Conservation (phyloP, 2,888 invertebrate genomes). For the Minunthozetes semirufus region DNA sequence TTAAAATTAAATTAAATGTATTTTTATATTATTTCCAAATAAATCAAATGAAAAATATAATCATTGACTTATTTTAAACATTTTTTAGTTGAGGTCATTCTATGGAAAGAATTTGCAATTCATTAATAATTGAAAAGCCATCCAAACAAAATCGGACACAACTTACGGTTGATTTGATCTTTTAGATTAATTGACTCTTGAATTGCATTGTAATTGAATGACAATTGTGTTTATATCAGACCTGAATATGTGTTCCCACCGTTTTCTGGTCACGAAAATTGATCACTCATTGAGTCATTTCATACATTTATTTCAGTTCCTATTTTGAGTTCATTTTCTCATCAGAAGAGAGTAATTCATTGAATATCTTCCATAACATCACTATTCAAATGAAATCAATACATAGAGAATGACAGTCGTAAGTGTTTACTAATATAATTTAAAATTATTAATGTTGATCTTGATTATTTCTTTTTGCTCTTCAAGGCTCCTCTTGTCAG, state of each 20-base stretch:
- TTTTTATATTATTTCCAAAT: neutral
- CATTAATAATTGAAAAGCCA: too few species aligned
- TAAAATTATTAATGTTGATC: too few species aligned
- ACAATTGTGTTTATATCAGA: neutral
- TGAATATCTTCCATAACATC: neutral
- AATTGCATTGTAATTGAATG: slow-evolving; percentile 15
- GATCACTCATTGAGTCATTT: neutral
- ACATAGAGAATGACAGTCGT: neutral
- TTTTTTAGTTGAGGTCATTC: too few species aligned
- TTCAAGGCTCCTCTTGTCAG: neutral
- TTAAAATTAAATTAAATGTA: too few species aligned
- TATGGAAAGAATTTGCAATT: too few species aligned
- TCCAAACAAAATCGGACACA: too few species aligned
- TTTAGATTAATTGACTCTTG: too few species aligned
- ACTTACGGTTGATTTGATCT: too few species aligned
- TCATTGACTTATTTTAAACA: too few species aligned
- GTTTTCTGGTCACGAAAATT: neutral
- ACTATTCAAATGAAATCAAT: neutral
- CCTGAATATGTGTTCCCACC: neutral
- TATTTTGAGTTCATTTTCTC: neutral
- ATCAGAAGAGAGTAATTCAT: neutral
- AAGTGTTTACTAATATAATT: neutral
- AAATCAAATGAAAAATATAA: too few species aligned
- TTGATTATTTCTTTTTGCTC: too few species aligned
- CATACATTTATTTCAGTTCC: neutral